A percentile compares a stretch with the other conserved stretches of the same genome.
phyloP scores from a whole-genome alignment of 2,888 invertebrate genomes.

The Mythimna pallens region DNA sequence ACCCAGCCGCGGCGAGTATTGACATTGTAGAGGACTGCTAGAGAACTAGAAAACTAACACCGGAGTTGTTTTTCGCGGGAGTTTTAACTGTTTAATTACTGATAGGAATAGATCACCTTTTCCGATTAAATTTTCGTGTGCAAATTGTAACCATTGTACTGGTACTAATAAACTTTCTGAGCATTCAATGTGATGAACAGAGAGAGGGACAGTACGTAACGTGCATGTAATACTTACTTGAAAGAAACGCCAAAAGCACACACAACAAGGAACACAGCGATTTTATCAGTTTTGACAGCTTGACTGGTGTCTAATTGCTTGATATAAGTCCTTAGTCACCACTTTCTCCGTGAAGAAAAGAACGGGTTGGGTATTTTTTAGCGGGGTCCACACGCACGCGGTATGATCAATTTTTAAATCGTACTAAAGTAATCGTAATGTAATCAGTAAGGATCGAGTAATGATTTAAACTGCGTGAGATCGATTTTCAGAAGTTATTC shows the following conservation, averaged over 20 bases:
- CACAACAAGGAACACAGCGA: slow-evolving; percentile 2
- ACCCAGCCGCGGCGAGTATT: slow-evolving; percentile 50
- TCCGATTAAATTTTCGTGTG: neutral
- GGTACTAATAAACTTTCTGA: neutral
- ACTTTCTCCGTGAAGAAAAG: neutral
- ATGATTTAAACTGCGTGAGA: slow-evolving; percentile 40
- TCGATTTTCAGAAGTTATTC: slow-evolving; percentile 34
- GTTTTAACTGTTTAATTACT: slow-evolving; percentile 1
- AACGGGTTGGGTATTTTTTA: neutral
- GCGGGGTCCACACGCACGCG: slow-evolving; percentile 14
- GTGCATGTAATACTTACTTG: neutral
- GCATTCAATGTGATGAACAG: neutral
- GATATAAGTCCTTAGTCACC: slow-evolving; percentile 16
- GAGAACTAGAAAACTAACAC: slow-evolving; percentile 24
- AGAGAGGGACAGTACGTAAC: neutral
- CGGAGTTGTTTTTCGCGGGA: slow-evolving; percentile 19
- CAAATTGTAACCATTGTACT: neutral
- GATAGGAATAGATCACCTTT: slow-evolving; percentile 5
- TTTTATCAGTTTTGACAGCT: slow-evolving; percentile 3
- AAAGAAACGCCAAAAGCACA: neutral
- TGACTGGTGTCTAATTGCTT: neutral
- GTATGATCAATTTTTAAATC: slow-evolving; percentile 16
- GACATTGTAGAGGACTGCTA: slow-evolving; percentile 45
- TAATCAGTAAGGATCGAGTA: slow-evolving; percentile 28
- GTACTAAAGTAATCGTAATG: slow-evolving; percentile 1